phyloP scores from a whole-genome alignment of 2,797 vertebrate genomes.

The Chelonia mydas region DNA sequence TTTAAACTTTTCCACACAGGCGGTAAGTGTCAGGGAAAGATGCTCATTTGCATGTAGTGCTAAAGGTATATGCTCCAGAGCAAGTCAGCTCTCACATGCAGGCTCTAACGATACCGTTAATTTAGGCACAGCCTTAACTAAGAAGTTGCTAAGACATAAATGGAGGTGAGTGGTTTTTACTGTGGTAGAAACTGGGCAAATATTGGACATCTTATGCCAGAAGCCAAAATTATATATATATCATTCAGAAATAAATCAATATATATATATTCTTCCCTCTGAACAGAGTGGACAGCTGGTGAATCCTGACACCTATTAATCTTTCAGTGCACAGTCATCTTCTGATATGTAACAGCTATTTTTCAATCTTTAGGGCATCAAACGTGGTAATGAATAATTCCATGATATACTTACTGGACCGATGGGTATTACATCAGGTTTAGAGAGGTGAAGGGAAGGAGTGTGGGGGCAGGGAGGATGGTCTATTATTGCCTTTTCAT shows the following conservation, averaged over 20 bases:
- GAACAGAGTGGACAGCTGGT: constrained; percentile 52
- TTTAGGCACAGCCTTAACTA: not conserved
- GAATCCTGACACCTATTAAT: constrained; percentile 68
- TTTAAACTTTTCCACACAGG: constrained; percentile 45
- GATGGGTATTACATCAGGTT: constrained; percentile 37
- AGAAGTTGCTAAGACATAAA: constrained; percentile 9
- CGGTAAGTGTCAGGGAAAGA: not conserved
- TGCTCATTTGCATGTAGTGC: constrained; percentile 5
- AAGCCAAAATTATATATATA: constrained; percentile 58
- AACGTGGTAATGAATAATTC: constrained; percentile 58
- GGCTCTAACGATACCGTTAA: not conserved
- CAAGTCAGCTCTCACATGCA: not conserved
- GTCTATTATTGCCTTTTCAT: constrained; percentile 36
- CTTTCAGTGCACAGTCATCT: constrained; percentile 47
- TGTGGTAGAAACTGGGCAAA: constrained; percentile 9
- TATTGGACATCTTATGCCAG: constrained; percentile 34
- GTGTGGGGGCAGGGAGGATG: not conserved
- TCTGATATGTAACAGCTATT: constrained; percentile 63
- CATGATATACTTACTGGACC: constrained; percentile 40
- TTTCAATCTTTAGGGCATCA: constrained; percentile 66
- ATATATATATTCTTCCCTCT: not conserved
- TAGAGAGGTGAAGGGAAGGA: not conserved
- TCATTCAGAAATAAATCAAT: not conserved
- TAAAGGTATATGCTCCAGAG: not conserved
- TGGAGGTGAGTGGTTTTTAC: constrained; percentile 18